Evolutionary conservation across 2,113 vertebrate species (phyloP), one percentile per base, ranked within the genome.

Genomic region (Perognathus longimembris): DNA sequence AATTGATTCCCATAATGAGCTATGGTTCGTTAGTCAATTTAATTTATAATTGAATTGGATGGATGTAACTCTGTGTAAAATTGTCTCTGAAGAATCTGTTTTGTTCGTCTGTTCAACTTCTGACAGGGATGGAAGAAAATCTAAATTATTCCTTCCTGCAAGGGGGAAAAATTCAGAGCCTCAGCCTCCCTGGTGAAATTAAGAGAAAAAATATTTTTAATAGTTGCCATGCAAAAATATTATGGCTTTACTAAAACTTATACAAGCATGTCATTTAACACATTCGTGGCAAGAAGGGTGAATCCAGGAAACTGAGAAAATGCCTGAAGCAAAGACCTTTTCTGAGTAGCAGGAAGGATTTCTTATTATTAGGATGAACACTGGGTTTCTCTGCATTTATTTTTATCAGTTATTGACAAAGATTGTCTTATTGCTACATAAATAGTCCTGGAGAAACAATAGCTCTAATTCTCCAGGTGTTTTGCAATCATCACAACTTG

Each of bases 31-130:
- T 99, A 99, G 98, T 98, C 98, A 99, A 98, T 98, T 98, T 99
- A 99, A 99, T 99, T 99, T 98, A 99, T 99, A 99, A 98, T 99
- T 99, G 98, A 99, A 99, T 99, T 98, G 98, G 98, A 99, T 99
- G 98, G 98, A 98, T 99, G 98, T 98, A 98, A 99, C 98, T 98
- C 98, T 97, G 98, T 98, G 98, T 98, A 98, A 98, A 98, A 98
- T 98, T 98, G 98, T 98, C 98, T 98, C 98, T 97, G 97, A 98
- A 98, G 98, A 98, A 98, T 98, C 98, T 98, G 98, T 98, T 98
- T 98, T 98, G 98, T 98, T 98, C 98, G 97, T 98, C 98, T 98
- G 98, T 98, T 98, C 98, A 98, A 98, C 98, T 98, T 98, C 97
- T 98, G 98, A 98, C 97, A 98, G 97, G 98, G 97, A 98, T 98